Conservation (phyloP, 2,797 vertebrate species). For the Etheostoma perlongum region DNA sequence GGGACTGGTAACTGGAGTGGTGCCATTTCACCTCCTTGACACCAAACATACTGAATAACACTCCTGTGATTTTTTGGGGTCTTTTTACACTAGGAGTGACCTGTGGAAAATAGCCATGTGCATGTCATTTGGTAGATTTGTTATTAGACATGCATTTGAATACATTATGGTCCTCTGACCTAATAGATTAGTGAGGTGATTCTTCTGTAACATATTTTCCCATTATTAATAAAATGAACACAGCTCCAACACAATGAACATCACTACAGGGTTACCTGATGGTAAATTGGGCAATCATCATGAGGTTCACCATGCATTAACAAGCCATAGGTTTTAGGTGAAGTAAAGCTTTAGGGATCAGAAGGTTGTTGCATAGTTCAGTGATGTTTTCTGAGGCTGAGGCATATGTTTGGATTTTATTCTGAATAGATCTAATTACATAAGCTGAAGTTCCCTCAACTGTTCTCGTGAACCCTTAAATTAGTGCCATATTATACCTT, state of each 20-base stretch:
- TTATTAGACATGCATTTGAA: background rate
- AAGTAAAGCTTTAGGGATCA: conserved; percentile 41
- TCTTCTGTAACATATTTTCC: background rate
- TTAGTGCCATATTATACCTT: no score
- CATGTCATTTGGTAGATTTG: background rate
- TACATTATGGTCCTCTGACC: background rate
- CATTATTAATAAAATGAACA: background rate
- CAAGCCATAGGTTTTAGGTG: background rate
- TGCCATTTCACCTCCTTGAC: no score
- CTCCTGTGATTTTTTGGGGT: background rate
- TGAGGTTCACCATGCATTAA: background rate
- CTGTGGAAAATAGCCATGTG: background rate
- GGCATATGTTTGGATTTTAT: conserved; percentile 20
- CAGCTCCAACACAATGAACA: background rate
- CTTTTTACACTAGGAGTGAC: background rate
- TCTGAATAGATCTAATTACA: background rate
- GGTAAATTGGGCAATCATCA: background rate
- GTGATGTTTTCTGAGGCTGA: conserved; percentile 22
- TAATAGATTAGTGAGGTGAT: background rate
- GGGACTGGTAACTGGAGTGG: no score
- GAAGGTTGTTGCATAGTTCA: conserved; percentile 39
- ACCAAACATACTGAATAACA: no score
- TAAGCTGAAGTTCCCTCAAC: background rate
- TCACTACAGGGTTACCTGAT: background rate
- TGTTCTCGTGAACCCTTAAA: background rate